Evolutionary conservation across 1,140 invertebrate species (phyloP).

Genomic region (Bradysia coprophila): DNA sequence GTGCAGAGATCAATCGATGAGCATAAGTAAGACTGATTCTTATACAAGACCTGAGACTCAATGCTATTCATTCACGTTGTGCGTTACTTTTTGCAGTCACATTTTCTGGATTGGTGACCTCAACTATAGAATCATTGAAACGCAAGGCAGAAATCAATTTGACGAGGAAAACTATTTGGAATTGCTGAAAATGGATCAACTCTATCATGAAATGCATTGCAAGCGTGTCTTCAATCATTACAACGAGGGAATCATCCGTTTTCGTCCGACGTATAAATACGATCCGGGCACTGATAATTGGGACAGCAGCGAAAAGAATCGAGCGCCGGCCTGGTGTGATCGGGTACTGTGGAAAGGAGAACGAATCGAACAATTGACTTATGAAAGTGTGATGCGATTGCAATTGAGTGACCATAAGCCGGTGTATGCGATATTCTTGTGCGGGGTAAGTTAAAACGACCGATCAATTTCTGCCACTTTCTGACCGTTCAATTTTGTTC

Average conservation of each 20-base stretch:
- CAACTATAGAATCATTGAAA: conserved; percentile 70
- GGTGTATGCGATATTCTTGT: conserved; percentile 69
- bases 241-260: conserved; percentile 72
- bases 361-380: conserved; percentile 53
- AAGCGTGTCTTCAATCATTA: conserved; percentile 67
- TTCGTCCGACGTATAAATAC: conserved; percentile 96
- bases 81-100: conserved; percentile 49
- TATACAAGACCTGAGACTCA: too few species aligned
- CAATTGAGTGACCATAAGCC: conserved; percentile 96
- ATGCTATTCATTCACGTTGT: too few species aligned
- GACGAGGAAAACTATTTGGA: conserved; percentile 40
- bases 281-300: conserved; percentile 88
- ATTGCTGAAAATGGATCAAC: conserved; percentile 70
- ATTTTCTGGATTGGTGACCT: conserved; percentile 96
- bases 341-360: conserved; percentile 72
- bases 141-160: conserved; percentile 44
- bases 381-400: conserved; percentile 68
- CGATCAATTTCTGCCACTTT: too few species aligned
- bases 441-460: conserved; percentile 8
- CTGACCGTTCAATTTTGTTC: conserved; percentile 6
- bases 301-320: conserved; percentile 90
- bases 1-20: conserved; percentile 63
- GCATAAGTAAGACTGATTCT: conserved; percentile 57
- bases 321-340: conserved; percentile 97
- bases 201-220: conserved; percentile 56